phyloP scores from a whole-genome alignment of 2,888 invertebrate genomes.

The Cephus sareptanus region DNA sequence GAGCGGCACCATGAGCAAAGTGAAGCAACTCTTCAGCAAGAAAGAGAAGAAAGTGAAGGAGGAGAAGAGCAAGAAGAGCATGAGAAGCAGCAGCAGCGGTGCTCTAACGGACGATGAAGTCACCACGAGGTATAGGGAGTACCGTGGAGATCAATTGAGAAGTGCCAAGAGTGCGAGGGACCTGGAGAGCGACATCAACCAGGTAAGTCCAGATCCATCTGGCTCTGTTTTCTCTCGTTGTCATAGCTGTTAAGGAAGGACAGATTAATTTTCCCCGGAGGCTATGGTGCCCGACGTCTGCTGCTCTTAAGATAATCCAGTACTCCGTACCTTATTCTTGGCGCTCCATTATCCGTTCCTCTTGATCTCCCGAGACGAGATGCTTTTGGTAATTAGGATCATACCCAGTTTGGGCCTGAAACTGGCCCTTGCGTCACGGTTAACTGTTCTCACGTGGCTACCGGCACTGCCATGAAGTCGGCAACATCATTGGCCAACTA shows the following conservation, averaged over 20 bases:
- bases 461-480: constrained; percentile 23
- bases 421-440: constrained; percentile 43
- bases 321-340: neutral
- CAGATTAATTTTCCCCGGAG: neutral
- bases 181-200: constrained; percentile 59
- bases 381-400: constrained; percentile 35
- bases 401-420: constrained; percentile 14
- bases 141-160: constrained; percentile 60
- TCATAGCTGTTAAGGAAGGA: neutral
- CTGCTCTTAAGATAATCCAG: neutral
- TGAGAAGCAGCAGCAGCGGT: constrained; percentile 46
- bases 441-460: constrained; percentile 43
- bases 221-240: neutral
- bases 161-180: constrained; percentile 60
- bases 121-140: constrained; percentile 60
- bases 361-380: neutral
- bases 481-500: constrained; percentile 18
- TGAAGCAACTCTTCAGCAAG: constrained; percentile 82
- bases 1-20: constrained; percentile 67
- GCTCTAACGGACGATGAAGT: constrained; percentile 62
- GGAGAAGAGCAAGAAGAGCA: constrained; percentile 48
- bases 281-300: neutral
- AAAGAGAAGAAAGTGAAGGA: constrained; percentile 77
- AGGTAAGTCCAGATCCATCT: constrained; percentile 41
- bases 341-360: neutral